phyloP scores from a whole-genome alignment of 2,888 invertebrate species.

The Antheraea assamensis region DNA sequence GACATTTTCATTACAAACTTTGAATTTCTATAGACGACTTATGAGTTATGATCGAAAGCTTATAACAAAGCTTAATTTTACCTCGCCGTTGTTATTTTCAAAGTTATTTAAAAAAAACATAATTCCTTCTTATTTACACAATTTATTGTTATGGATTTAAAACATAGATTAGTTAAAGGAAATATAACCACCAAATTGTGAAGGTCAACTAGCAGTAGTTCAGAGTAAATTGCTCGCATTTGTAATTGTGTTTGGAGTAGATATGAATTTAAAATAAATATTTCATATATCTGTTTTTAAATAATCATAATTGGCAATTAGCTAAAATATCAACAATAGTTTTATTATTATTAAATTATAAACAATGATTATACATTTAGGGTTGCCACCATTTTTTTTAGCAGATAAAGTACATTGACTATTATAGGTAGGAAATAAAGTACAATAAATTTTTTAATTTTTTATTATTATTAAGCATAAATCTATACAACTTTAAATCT shows the following conservation, averaged over 20 bases:
- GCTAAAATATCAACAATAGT: neutral
- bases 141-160: too few relatives aligned
- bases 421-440: too few relatives aligned
- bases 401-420: too few relatives aligned
- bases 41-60: slow-evolving; percentile 27
- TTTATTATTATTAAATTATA: too few relatives aligned
- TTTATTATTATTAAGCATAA: too few relatives aligned
- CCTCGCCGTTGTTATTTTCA: neutral
- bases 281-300: neutral
- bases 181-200: neutral
- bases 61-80: slow-evolving; percentile 4
- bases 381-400: too few relatives aligned
- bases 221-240: neutral
- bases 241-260: neutral
- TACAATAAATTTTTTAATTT: too few relatives aligned
- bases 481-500: too few relatives aligned
- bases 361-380: too few relatives aligned
- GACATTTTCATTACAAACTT: slow-evolving; percentile 52
- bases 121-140: too few relatives aligned
- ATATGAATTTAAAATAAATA: neutral
- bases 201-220: neutral
- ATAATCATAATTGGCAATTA: neutral
- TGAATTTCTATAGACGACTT: slow-evolving; percentile 31
- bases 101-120: neutral
- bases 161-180: neutral